Evolutionary conservation across 2,888 invertebrate species (phyloP), one percentile per base, ranked within the genome.

Genomic region (Crematogaster levior): DNA sequence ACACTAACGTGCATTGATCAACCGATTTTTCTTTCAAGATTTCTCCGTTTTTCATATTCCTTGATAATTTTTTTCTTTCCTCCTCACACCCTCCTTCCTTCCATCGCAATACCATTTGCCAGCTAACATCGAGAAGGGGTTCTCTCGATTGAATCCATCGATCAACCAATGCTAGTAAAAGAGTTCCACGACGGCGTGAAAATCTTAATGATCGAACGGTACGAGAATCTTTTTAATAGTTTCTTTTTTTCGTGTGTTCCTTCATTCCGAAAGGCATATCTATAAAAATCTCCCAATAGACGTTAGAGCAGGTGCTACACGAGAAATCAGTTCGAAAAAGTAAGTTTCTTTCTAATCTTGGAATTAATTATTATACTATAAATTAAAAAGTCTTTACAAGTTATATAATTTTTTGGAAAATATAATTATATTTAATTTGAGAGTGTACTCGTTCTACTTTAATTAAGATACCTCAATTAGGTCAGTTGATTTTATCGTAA

Each of bases 211-310:
- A 93, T 93, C 92, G 93, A 93, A 87, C 89, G 91, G 88, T 91
- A 92, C 93, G 93, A 93, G 93, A 93, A 93, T 83, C 82, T 89
- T 93, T 91, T 93, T 93, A 93, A 93, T 93, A 93, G 93, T 93
- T 90, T 89, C 88, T 85, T 73, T 81, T 74, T 56, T 66, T 46
- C 30, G n/a, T 70, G 24, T 40, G 56, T 40, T 65, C n/a, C 37
- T 63, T 34, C 61, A 18, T 40, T 75, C n/a, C n/a, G 40, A 66
- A 40, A 40, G 75, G 12, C 48, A 34, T 24, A 46, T 24, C 70
- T 70, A 34, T 37, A 24, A 56, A 30, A 56, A 58, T 79, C 6
- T 37, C 43, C 24, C 43, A 66, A 27, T 24, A 66, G 51, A 75
- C 75, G 75, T 65, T 75, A 79, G 46, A 46, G 43, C 70, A 70